Evolutionary conservation across 2,797 vertebrate species (phyloP).

Genomic region (Gallirallus australis): DNA sequence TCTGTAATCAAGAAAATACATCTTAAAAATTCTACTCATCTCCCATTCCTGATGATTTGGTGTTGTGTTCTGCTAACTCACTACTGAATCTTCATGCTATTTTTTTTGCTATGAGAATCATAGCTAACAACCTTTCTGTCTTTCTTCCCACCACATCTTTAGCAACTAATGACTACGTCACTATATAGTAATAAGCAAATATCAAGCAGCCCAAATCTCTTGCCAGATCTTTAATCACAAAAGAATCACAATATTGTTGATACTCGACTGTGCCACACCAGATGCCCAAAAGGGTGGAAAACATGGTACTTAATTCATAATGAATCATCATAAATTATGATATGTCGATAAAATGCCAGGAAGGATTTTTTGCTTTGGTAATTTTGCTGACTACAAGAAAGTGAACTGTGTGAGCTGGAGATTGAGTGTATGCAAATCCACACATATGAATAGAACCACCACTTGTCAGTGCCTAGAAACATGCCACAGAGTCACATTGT

Average conservation of each 20-base stretch:
- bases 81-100: background rate
- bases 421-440: background rate
- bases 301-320: background rate
- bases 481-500: background rate
- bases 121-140: background rate
- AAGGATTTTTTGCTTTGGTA: background rate
- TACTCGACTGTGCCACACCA: conserved; percentile 12
- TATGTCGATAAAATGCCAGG: background rate
- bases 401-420: background rate
- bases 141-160: background rate
- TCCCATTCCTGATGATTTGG: background rate
- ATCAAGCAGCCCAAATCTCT: background rate
- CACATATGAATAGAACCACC: background rate
- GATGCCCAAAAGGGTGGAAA: conserved; percentile 16
- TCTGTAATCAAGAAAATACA: background rate
- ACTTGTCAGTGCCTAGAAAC: background rate
- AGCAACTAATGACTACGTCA: background rate
- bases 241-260: background rate
- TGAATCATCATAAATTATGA: background rate
- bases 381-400: background rate
- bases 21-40: background rate
- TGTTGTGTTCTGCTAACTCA: background rate
- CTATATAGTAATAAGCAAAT: background rate
- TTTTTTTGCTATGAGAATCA: background rate
- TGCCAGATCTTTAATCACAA: conserved; percentile 2